Conservation (phyloP, 2,888 invertebrate species). For the Synanthedon andrenaeformis region DNA sequence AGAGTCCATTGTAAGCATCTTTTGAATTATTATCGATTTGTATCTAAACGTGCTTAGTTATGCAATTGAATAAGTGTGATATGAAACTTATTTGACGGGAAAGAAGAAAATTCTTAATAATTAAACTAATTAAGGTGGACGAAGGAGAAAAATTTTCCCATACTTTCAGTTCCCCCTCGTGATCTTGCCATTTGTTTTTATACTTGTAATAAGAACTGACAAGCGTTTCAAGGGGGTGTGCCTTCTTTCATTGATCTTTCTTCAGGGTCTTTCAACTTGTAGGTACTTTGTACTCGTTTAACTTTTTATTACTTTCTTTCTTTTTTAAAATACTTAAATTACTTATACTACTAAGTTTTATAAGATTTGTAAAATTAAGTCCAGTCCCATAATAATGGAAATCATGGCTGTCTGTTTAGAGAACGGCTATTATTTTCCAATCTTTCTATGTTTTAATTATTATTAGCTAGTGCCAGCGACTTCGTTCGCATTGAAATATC, state of each 20-base stretch:
- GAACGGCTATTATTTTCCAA: no score
- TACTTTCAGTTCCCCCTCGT: conserved; percentile 23
- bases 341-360: no score
- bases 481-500: no score
- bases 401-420: no score
- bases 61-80: no score
- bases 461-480: no score
- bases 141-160: conserved; percentile 22
- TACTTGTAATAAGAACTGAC: conserved; percentile 56
- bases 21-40: neutral
- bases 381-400: no score
- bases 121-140: conserved; percentile 29
- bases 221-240: conserved; percentile 20
- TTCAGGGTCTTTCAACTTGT: neutral
- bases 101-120: conserved; percentile 1
- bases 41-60: neutral
- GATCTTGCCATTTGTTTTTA: conserved; percentile 52
- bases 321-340: no score
- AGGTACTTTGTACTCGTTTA: neutral
- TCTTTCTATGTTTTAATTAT: no score
- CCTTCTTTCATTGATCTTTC: conserved; percentile 6
- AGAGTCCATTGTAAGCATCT: neutral
- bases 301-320: no score
- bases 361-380: no score
- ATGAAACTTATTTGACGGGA: no score